These are phyloP conservation scores for Chrysemys picta DNA, from an alignment of 2,113 vertebrate genomes.

Conservation along the genomic window DNA sequence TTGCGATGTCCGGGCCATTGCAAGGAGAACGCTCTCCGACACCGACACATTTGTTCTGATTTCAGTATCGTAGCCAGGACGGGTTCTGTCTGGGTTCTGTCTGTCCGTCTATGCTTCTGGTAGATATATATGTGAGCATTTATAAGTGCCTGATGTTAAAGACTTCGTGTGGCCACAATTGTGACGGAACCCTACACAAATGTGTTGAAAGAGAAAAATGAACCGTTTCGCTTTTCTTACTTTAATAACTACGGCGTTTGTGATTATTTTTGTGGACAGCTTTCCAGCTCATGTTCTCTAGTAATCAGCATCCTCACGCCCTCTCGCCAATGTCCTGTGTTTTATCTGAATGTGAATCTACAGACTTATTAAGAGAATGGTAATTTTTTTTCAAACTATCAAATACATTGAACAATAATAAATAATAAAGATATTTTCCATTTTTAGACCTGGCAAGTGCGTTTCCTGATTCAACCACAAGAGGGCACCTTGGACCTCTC, in stretches of 20 bases:
- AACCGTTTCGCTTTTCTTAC: not conserved
- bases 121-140: not conserved
- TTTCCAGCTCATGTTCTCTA: not conserved
- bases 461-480: not conserved
- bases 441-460: accelerated
- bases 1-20: not conserved
- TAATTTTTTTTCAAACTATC: accelerated
- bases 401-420: accelerated
- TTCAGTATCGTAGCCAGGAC: not conserved
- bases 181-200: not conserved
- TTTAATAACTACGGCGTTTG: not conserved
- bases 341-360: accelerated
- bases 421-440: not conserved
- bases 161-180: not conserved
- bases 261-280: not conserved
- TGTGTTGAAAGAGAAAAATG: not conserved
- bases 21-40: not conserved
- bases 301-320: not conserved
- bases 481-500: conserved; percentile 67
- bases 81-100: not conserved
- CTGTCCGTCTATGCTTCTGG: not conserved
- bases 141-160: not conserved
- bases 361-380: not conserved
- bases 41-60: not conserved
- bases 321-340: not conserved